These are phyloP conservation scores for Eurytoma californica DNA, from an alignment of 2,888 invertebrate genomes.

Conservation along the genomic window DNA sequence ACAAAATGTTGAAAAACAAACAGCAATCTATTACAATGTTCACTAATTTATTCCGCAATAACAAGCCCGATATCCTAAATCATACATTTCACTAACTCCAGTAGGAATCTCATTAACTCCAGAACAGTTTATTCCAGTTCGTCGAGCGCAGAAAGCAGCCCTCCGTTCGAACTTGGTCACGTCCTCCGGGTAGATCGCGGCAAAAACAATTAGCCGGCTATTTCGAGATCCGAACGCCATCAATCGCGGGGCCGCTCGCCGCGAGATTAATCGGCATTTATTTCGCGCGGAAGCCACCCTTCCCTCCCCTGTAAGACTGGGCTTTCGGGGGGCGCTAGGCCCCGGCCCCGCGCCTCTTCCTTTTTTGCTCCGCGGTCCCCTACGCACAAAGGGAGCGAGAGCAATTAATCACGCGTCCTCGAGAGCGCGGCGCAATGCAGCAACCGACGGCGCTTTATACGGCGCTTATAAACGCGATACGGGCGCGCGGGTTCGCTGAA, in stretches of 20 bases:
- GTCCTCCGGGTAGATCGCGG: background rate
- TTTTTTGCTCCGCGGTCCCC: constrained; percentile 19
- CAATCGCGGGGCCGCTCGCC: constrained; percentile 25
- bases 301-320: background rate
- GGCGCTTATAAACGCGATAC: constrained; percentile 28
- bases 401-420: constrained; percentile 49
- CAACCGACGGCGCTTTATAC: constrained; percentile 21
- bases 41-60: too few species aligned
- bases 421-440: background rate
- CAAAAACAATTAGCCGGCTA: constrained; percentile 17
- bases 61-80: too few species aligned
- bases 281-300: constrained; percentile 8
- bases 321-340: background rate
- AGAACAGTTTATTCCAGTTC: too few species aligned
- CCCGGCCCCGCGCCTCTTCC: background rate
- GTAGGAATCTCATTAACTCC: too few species aligned
- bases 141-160: too few species aligned
- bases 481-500: constrained; percentile 41
- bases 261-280: constrained; percentile 42
- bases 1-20: too few species aligned
- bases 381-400: constrained; percentile 26
- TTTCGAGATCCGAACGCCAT: constrained; percentile 32
- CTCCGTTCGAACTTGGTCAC: too few species aligned
- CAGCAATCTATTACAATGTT: too few species aligned
- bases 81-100: too few species aligned